Conservation (phyloP, 2,888 invertebrate genomes). For the Drosophila picticornis region DNA sequence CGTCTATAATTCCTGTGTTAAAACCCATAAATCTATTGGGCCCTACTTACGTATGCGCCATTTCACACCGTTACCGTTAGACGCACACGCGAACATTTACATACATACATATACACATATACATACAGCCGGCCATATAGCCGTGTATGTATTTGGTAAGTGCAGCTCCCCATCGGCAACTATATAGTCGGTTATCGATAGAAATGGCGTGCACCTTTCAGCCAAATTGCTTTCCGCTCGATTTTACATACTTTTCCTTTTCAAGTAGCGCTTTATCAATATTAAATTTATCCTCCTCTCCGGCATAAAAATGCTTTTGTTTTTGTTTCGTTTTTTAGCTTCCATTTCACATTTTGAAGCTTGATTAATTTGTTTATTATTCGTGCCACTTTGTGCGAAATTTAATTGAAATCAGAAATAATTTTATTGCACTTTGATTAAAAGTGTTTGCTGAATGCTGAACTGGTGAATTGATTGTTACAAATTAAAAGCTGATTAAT, state of each 20-base stretch:
- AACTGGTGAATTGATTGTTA: neutral
- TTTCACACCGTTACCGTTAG: slow-evolving; percentile 77
- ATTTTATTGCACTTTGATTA: slow-evolving; percentile 17
- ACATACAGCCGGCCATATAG: neutral
- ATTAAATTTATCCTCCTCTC: slow-evolving; percentile 45
- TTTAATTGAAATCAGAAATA: slow-evolving; percentile 7
- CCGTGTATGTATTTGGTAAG: slow-evolving; percentile 14
- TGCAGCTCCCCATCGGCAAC: slow-evolving; percentile 21
- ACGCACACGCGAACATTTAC: slow-evolving; percentile 47
- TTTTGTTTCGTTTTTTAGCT: neutral
- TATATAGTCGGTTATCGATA: slow-evolving; percentile 62
- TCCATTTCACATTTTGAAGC: slow-evolving; percentile 26
- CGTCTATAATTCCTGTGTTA: slow-evolving; percentile 80
- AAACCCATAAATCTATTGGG: slow-evolving; percentile 75
- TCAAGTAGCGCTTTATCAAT: slow-evolving; percentile 45
- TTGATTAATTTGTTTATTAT: slow-evolving; percentile 27
- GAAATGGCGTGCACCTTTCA: slow-evolving; percentile 69
- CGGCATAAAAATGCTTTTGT: slow-evolving; percentile 1
- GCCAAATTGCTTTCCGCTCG: slow-evolving; percentile 70
- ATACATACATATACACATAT: slow-evolving; percentile 9
- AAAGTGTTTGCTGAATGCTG: neutral
- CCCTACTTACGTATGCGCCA: slow-evolving; percentile 79
- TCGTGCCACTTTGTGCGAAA: neutral
- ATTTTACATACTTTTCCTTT: slow-evolving; percentile 37
- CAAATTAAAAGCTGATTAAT: neutral